phyloP scores from a whole-genome alignment of 2,797 vertebrate genomes.

The Pseudomugil tenellus region DNA sequence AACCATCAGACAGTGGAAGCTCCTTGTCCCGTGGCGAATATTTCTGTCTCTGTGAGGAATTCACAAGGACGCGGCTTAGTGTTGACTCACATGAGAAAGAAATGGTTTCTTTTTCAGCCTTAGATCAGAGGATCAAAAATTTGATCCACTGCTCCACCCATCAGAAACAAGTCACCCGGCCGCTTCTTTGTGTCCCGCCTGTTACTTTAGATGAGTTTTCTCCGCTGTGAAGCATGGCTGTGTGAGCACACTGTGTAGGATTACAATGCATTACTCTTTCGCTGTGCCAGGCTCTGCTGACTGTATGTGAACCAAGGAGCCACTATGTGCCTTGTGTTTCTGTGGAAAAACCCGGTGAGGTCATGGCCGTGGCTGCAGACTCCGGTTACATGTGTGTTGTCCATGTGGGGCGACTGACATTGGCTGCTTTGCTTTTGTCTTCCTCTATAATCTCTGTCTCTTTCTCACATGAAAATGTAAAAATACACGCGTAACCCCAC shows the following conservation, averaged over 20 bases:
- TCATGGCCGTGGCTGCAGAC: constrained; percentile 71
- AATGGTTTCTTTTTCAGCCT: constrained; percentile 30
- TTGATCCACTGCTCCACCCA: constrained; percentile 40
- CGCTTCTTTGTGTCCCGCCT: constrained; percentile 52
- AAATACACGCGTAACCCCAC: constrained; percentile 14
- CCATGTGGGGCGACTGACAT: constrained; percentile 61
- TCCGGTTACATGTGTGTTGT: constrained; percentile 78
- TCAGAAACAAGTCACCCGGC: constrained; percentile 44
- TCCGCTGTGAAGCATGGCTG: constrained; percentile 51
- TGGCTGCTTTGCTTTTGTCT: constrained; percentile 52
- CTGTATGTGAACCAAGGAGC: constrained; percentile 50
- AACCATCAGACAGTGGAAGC: background rate
- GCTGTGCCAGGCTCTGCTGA: constrained; percentile 71
- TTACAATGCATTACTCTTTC: constrained; percentile 70
- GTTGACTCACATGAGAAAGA: constrained; percentile 45
- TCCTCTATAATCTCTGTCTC: constrained; percentile 35
- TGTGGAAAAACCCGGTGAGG: constrained; percentile 79
- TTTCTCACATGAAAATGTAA: background rate
- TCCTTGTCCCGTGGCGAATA: background rate
- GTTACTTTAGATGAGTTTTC: constrained; percentile 67
- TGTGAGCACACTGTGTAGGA: constrained; percentile 72
- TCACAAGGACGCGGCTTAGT: background rate
- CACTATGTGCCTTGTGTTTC: constrained; percentile 32
- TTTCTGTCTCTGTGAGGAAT: constrained; percentile 1
- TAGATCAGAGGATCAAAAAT: constrained; percentile 47